A percentile compares a stretch with the other conserved stretches of the same genome.
These are phyloP conservation scores for Ophion ventricosus DNA, from an alignment of 2,888 invertebrate species.

Conservation along the genomic window DNA sequence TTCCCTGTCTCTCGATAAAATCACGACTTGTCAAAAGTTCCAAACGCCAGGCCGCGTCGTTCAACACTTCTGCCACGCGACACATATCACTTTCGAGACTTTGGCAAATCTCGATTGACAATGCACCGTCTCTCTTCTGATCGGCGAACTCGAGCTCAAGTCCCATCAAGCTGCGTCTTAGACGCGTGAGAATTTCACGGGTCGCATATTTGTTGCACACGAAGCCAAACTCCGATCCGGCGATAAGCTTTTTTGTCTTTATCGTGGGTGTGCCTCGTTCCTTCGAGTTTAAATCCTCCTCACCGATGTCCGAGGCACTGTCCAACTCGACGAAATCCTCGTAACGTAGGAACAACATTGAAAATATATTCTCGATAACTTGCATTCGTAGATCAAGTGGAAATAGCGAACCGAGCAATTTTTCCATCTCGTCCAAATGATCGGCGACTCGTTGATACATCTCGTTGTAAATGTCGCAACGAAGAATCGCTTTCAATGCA, in stretches of 20 bases:
- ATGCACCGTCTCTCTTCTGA: constrained; percentile 75
- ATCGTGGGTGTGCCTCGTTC: constrained; percentile 14
- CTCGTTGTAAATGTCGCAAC: constrained; percentile 69
- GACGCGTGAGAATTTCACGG: constrained; percentile 85
- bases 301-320: constrained; percentile 83
- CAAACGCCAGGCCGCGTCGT: constrained; percentile 89
- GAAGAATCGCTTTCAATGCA: constrained; percentile 75
- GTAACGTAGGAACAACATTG: constrained; percentile 88
- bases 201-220: constrained; percentile 86
- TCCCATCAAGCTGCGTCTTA: constrained; percentile 85
- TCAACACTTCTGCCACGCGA: constrained; percentile 84
- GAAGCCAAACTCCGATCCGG: constrained; percentile 83
- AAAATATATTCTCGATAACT: constrained; percentile 89
- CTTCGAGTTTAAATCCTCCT: constrained; percentile 80
- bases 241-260: constrained; percentile 77
- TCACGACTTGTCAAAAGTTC: constrained; percentile 87
- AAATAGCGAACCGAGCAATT: constrained; percentile 69
- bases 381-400: constrained; percentile 82
- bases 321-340: constrained; percentile 85
- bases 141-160: constrained; percentile 79
- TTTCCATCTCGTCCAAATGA: constrained; percentile 71
- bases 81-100: constrained; percentile 73
- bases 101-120: constrained; percentile 19
- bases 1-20: constrained; percentile 83
- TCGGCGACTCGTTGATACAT: constrained; percentile 64